These are phyloP conservation scores for Lamellibrachia satsuma DNA, from an alignment of 2,888 invertebrate genomes.

Conservation along the genomic window DNA sequence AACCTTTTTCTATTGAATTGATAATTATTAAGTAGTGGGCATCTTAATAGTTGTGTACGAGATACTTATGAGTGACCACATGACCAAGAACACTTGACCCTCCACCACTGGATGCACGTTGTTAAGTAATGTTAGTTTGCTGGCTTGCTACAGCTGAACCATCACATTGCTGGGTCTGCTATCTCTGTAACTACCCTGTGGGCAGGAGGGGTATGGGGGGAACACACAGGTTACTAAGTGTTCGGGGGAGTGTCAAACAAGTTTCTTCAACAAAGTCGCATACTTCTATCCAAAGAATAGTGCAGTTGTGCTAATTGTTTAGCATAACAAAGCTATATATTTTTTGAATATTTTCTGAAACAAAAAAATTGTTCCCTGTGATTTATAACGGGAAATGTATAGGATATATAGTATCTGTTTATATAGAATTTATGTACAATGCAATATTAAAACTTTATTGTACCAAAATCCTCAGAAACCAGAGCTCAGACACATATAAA, in stretches of 20 bases:
- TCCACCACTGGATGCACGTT: neutral
- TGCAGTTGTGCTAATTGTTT: neutral
- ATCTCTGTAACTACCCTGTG: neutral
- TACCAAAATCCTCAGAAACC: no score
- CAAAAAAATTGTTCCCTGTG: neutral
- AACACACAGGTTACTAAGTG: neutral
- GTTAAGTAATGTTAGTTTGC: slow-evolving; percentile 10
- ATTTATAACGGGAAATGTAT: no score
- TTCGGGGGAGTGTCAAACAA: neutral
- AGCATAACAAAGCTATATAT: no score
- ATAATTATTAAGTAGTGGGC: neutral
- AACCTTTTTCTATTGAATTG: neutral
- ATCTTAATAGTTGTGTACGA: neutral
- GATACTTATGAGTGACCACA: neutral
- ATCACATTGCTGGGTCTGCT: neutral
- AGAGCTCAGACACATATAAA: no score
- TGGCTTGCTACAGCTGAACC: neutral
- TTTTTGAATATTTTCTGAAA: no score
- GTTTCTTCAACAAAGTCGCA: neutral
- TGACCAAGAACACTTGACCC: neutral
- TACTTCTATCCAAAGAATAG: neutral
- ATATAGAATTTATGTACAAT: neutral
- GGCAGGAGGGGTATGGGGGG: slow-evolving; percentile 7
- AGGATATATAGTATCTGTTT: no score
- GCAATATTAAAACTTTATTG: no score